Conservation (phyloP, 2,888 invertebrate species). For the Doris montereyensis region DNA sequence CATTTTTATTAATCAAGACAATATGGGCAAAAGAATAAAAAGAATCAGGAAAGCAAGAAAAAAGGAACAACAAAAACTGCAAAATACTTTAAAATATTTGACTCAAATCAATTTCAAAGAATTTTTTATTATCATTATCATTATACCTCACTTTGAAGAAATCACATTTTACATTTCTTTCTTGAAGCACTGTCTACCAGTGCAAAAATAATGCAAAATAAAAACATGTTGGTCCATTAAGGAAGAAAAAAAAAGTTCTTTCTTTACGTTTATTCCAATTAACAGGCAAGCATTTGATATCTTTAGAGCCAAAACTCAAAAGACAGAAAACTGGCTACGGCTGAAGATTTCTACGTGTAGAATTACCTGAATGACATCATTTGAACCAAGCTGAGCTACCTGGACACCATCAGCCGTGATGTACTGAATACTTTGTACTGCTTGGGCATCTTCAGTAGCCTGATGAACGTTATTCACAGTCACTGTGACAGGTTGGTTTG, state of each 20-base stretch:
- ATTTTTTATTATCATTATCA: too few relatives aligned
- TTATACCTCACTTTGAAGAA: too few relatives aligned
- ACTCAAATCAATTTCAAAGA: too few relatives aligned
- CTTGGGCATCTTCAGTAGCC: conserved; percentile 45
- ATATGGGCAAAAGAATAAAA: too few relatives aligned
- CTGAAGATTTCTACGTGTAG: not conserved
- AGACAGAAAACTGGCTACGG: not conserved
- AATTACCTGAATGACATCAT: conserved; percentile 43
- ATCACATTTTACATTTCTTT: too few relatives aligned
- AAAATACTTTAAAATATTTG: too few relatives aligned
- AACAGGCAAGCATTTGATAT: not conserved
- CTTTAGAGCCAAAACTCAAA: not conserved
- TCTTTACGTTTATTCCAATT: not conserved
- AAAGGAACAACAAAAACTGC: too few relatives aligned
- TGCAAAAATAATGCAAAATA: not conserved
- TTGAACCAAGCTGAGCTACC: conserved; percentile 46
- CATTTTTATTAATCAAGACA: too few relatives aligned
- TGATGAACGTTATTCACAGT: conserved; percentile 54
- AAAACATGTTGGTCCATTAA: not conserved
- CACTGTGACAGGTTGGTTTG: conserved; percentile 62
- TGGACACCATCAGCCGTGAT: conserved; percentile 61
- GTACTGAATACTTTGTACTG: conserved; percentile 61
- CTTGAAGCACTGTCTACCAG: too few relatives aligned
- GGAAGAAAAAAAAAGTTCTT: not conserved
- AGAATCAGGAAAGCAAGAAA: too few relatives aligned